phyloP scores from a whole-genome alignment of 2,113 vertebrate species.

The Limnothrissa miodon region DNA sequence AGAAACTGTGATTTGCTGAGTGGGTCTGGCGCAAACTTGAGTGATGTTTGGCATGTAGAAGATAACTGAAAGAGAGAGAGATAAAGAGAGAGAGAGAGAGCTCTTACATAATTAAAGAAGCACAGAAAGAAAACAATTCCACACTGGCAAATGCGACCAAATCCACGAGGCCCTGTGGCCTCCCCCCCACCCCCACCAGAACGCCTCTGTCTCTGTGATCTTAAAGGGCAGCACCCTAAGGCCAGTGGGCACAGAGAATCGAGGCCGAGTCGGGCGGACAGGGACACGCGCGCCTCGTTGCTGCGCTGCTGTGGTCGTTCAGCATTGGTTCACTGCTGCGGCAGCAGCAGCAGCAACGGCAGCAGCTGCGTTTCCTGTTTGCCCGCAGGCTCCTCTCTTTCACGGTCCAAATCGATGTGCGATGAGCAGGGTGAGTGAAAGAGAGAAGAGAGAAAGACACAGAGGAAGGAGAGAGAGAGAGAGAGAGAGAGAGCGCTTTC shows the following conservation, averaged over 20 bases:
- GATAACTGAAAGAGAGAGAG: neutral
- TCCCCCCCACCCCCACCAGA: slow-evolving; percentile 22
- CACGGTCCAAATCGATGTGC: slow-evolving; percentile 3
- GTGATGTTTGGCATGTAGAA: neutral
- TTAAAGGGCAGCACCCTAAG: neutral
- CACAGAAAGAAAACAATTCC: slow-evolving; percentile 35
- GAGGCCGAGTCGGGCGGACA: no score
- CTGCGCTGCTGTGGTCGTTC: neutral
- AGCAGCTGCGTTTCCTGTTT: neutral
- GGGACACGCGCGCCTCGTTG: neutral
- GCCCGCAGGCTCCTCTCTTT: neutral
- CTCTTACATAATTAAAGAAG: slow-evolving; percentile 37
- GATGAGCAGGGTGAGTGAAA: slow-evolving; percentile 13
- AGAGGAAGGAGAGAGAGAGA: neutral
- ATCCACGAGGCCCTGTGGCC: slow-evolving; percentile 23
- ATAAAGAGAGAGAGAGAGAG: slow-evolving; percentile 12
- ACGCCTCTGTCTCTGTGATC: slow-evolving; percentile 25
- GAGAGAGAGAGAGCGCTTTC: neutral
- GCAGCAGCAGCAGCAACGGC: no score
- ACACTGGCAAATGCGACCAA: slow-evolving; percentile 52
- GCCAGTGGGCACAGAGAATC: neutral
- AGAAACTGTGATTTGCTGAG: slow-evolving; percentile 28
- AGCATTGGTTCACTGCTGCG: neutral
- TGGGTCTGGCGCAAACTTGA: neutral
- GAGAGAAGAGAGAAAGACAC: neutral